Evolutionary conservation across 1,140 invertebrate species (phyloP).

Genomic region (Drosophila melanogaster): Release_6_plus_ISO1_MT NT_037436.4:14003501-14004000

Average conservation of each 20-base stretch:
- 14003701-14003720: constrained; percentile 77
- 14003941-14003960: constrained; percentile 30
- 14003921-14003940: constrained; percentile 10
- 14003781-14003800: constrained; percentile 23
- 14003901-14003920: constrained; percentile 24
- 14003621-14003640: constrained; percentile 78
- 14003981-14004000: constrained; percentile 1
- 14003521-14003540: neutral
- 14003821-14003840: constrained; percentile 14
- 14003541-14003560: constrained; percentile 6
- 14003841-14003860: neutral
- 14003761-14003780: constrained; percentile 52
- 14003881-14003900: neutral
- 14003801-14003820: constrained; percentile 10
- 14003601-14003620: constrained; percentile 62
- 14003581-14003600: constrained; percentile 39
- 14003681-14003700: constrained; percentile 50
- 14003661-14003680: constrained; percentile 33
- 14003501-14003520: neutral
- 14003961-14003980: constrained; percentile 16
- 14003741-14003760: constrained; percentile 68
- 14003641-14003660: constrained; percentile 59
- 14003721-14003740: constrained; percentile 79
- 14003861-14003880: neutral
- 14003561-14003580: constrained; percentile 38